phyloP scores from a whole-genome alignment of 2,113 vertebrate genomes.

The Amblyopsis rosae region DNA sequence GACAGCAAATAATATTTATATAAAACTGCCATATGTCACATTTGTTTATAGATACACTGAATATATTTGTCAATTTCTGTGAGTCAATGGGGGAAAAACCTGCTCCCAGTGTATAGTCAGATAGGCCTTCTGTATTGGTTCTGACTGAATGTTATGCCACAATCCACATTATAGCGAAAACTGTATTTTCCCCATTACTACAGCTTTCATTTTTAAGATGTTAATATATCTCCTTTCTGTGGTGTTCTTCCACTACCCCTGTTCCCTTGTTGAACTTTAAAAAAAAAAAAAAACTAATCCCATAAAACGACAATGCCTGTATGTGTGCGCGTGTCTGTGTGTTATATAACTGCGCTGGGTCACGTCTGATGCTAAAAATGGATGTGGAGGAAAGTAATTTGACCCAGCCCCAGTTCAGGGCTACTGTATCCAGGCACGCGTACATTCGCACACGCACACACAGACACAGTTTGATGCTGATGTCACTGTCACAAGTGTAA shows the following conservation, averaged over 20 bases:
- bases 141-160: too few relatives aligned
- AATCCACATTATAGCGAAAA: too few relatives aligned
- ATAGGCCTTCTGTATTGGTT: too few relatives aligned
- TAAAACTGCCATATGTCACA: too few relatives aligned
- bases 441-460: constrained; percentile 10
- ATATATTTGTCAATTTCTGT: too few relatives aligned
- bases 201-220: too few relatives aligned
- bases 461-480: constrained; percentile 6
- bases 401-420: constrained; percentile 61
- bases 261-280: constrained; percentile 27
- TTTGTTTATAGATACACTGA: too few relatives aligned
- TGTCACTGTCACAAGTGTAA: not conserved
- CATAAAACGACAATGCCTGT: constrained; percentile 56
- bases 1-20: too few relatives aligned
- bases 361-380: constrained; percentile 75
- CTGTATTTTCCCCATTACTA: too few relatives aligned
- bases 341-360: constrained; percentile 74
- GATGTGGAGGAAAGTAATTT: constrained; percentile 74
- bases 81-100: too few relatives aligned
- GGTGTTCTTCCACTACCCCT: constrained; percentile 29
- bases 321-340: constrained; percentile 36
- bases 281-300: constrained; percentile 50
- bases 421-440: constrained; percentile 43
- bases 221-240: too few relatives aligned
- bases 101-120: too few relatives aligned